Base-by-base conservation (phyloP, 2,113 vertebrate genomes). In the Tachycineta bicolor region DNA sequence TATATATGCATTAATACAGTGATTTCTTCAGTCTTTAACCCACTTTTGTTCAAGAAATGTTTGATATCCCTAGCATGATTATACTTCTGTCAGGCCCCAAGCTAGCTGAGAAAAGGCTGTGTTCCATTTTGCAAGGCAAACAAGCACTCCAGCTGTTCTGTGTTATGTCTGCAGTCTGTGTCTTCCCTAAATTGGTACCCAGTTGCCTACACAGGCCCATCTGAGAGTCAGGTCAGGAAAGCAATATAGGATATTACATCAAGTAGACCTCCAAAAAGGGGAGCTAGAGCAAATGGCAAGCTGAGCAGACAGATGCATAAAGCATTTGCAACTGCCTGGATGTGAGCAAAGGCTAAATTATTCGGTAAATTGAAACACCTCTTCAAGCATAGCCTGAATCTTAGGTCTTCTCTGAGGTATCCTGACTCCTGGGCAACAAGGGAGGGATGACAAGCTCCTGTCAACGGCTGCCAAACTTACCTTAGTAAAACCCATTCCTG, bases 271-370 rank as follows among this genome's bases (percentile, higher is more conserved):
- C 19, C 17, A 37, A 75, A 22, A 83, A 41, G 3, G 8, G 12
- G 10, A 59, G 19, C 8, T 1, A 3, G 16, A 81, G n/a, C 26
- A 87, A 80, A 63, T 0, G 2, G 34, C 0, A 1, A 69, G 37
- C 15, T 56, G 44, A 68, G 25, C 34, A 73, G 43, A 56, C n/a
- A 64, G 37, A 52, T 47, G 6, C 2, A 2, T 44, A 34, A 92
- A 46, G n/a, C 31, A 49, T 52, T 65, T 44, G 23, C 29, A 39
- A 39, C 49, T 59, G 14, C 37, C 39, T 49, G 28, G 17, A 4
- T 29, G 21, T 74, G 24, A 84, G 12, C 13, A 41, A 50, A 65
- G 52, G 31, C 28, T 34, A 88, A 67, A 53, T 53, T 41, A 49
- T 56, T 65, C 37, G 29, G 19, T 65, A 58, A 90, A 62, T 18